A percentile compares a stretch with the other conserved stretches of the same genome.
Conservation (phyloP, 2,113 vertebrate species). For the Melospiza melodia region DNA sequence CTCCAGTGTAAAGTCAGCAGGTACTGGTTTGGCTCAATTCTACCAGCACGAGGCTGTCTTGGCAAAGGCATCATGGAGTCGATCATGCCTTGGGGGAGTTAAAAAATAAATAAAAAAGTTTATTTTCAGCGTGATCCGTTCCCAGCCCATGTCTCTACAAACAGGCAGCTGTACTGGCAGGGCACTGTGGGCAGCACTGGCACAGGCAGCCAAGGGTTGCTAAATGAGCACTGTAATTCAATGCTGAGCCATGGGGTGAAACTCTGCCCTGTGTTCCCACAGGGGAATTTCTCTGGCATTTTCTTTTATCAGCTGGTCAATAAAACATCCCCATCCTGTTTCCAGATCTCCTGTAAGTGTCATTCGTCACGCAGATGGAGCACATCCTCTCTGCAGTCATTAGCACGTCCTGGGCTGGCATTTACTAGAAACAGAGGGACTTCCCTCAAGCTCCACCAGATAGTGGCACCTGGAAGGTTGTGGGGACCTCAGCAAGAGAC, state of each 20-base stretch:
- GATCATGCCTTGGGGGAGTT: background rate
- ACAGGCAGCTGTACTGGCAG: background rate
- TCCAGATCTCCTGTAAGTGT: background rate
- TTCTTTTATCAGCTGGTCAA: background rate
- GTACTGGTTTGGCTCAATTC: background rate
- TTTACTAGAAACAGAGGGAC: background rate
- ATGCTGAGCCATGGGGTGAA: background rate
- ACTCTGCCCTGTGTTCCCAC: background rate
- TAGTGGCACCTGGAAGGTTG: background rate
- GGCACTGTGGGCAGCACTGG: background rate
- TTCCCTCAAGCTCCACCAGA: background rate
- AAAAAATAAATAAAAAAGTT: background rate
- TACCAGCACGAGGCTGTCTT: rapidly evolving
- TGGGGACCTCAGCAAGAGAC: background rate
- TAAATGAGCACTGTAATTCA: background rate
- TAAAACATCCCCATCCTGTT: background rate
- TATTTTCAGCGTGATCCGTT: background rate
- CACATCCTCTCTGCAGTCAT: background rate
- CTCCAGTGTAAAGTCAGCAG: background rate
- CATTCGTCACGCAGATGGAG: rapidly evolving
- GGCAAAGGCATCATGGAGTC: background rate
- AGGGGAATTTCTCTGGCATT: background rate
- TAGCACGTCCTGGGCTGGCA: background rate
- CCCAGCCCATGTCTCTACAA: background rate
- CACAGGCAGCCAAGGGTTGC: background rate